Base-by-base conservation (phyloP, 2,888 invertebrate genomes). In the Clepsis dumicolana region DNA sequence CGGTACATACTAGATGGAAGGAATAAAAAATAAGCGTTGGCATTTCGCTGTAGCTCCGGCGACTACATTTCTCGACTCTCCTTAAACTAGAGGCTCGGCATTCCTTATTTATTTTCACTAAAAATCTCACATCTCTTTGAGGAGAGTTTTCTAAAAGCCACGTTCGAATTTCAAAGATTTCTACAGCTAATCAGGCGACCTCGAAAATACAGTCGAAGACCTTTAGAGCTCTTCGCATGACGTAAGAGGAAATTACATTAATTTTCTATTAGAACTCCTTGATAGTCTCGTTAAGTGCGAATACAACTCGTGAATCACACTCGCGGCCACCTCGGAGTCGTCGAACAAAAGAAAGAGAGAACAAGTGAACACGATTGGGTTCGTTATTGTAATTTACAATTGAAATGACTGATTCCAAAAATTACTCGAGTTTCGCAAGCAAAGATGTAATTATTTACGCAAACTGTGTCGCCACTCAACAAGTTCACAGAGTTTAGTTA, bases 71-170 rank as follows among this genome's bases (percentile, higher is more conserved):
- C 38, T 68, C 64, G 67, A 48, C 65, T 68, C 52, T 44, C 56
- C 71, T 71, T 71, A 72, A 73, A 73, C 71, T 80, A 83, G 83
- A 85, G 86, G 84, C 82, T 87, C 80, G 80, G 85, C 82, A 80
- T 80, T 78, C 77, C 81, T 80, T 81, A 77, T 81, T 85, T 86
- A 83, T 83, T 78, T 48, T 80, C 75, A 75, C 83, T 85, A 83
- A 82, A 80, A 88, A 88, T 89, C 87, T 88, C 87, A 86, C 81
- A 79, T 80, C 76, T 72, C 77, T 73, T 72, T 75, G 72, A 74
- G 76, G 75, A 66, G 73, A 71, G 72, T 72, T 75, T 76, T 77
- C 73, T 75, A 75, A 77, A 78, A 80, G 80, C 81, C 84, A 83
- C 80, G 79, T 80, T 76, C 64, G 64, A 59, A 68, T 68, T 63